A percentile compares a stretch with the other conserved stretches of the same genome.
Conservation (phyloP, 2,113 vertebrate genomes). For the Mellivora capensis region DNA sequence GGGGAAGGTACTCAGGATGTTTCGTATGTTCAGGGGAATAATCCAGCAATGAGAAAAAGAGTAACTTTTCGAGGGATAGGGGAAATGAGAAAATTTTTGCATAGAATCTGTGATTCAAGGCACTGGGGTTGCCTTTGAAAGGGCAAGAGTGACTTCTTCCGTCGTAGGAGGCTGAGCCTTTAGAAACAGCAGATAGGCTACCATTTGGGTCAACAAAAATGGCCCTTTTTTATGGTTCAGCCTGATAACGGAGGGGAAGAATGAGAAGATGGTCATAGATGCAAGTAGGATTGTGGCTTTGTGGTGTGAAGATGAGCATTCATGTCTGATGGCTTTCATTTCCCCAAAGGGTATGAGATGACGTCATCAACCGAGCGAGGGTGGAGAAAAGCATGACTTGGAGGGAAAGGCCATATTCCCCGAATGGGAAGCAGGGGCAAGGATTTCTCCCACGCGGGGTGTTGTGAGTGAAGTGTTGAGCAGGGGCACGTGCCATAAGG, state of each 20-base stretch:
- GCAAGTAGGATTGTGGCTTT: background rate
- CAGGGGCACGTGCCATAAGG: background rate
- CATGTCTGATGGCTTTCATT: background rate
- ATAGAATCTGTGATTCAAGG: background rate
- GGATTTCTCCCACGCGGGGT: background rate
- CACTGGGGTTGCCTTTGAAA: background rate
- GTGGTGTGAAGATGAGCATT: background rate
- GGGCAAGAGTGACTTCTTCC: background rate
- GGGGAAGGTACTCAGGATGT: background rate
- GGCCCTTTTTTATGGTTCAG: background rate
- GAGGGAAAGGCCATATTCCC: background rate
- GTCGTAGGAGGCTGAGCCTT: background rate
- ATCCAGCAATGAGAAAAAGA: background rate
- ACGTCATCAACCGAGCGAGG: background rate
- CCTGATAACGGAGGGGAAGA: background rate
- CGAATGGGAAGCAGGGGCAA: background rate
- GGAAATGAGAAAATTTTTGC: background rate
- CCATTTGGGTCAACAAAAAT: background rate
- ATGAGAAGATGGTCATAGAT: background rate
- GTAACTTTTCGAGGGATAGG: background rate
- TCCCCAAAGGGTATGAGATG: constrained; percentile 35
- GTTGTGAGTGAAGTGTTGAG: background rate
- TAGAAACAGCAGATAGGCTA: background rate
- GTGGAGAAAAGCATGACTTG: background rate
- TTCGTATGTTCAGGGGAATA: background rate